phyloP scores from a whole-genome alignment of 2,797 vertebrate genomes.

The Holocentrus rufus region DNA sequence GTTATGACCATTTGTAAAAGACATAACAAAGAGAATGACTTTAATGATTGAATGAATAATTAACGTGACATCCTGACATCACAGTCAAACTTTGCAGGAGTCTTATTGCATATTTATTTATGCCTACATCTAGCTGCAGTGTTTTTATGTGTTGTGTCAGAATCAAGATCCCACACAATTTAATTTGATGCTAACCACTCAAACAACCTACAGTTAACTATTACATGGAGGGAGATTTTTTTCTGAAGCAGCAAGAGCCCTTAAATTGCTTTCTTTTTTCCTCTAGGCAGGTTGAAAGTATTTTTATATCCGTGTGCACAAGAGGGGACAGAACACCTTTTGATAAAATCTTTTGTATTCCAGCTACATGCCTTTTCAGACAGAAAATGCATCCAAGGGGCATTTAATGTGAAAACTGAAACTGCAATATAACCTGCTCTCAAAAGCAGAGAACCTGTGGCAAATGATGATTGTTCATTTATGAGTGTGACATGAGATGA shows the following conservation, averaged over 20 bases:
- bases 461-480: not conserved
- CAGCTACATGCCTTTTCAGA: not conserved
- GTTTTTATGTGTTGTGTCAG: not conserved
- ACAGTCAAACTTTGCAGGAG: too few relatives aligned
- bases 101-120: too few relatives aligned
- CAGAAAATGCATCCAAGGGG: not conserved
- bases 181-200: not conserved
- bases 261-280: not conserved
- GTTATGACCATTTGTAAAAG: not conserved
- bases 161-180: too few relatives aligned
- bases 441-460: not conserved
- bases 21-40: not conserved
- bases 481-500: too few relatives aligned
- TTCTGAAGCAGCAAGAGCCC: not conserved
- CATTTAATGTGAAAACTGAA: not conserved
- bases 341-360: not conserved
- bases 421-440: not conserved
- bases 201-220: not conserved
- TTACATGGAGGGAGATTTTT: not conserved
- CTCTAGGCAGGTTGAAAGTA: not conserved
- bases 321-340: not conserved
- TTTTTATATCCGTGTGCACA: not conserved
- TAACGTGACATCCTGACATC: too few relatives aligned
- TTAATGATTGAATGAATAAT: not conserved
- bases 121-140: too few relatives aligned